Evolutionary conservation across 2,888 invertebrate species (phyloP).

Genomic region (Campaea margaritaria): DNA sequence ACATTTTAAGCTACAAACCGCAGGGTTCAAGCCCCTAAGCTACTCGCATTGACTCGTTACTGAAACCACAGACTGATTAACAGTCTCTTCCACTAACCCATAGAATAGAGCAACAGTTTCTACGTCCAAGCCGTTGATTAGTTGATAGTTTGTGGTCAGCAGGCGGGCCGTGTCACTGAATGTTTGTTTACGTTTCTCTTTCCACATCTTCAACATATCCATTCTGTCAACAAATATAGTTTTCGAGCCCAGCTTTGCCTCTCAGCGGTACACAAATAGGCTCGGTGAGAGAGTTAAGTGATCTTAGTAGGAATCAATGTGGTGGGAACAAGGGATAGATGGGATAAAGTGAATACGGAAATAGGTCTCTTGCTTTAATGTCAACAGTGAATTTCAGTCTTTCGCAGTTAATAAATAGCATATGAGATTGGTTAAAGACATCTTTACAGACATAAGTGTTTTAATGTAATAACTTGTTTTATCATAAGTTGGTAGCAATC

Average conservation of each 20-base stretch:
- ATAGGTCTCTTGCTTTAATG: not conserved
- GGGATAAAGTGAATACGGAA: not conserved
- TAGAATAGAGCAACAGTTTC: not conserved
- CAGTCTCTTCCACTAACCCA: constrained; percentile 1
- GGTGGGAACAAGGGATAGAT: not conserved
- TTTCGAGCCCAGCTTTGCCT: constrained; percentile 23
- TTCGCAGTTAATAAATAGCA: too few species aligned
- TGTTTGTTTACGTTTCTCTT: constrained; percentile 62
- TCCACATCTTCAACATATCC: constrained; percentile 61
- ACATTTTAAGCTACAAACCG: constrained; percentile 30
- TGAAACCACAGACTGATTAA: constrained; percentile 12
- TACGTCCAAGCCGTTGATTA: constrained; percentile 1
- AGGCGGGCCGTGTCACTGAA: constrained; percentile 54
- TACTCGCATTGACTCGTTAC: constrained; percentile 13
- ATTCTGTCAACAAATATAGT: constrained; percentile 66
- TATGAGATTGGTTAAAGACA: too few species aligned
- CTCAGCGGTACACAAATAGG: constrained; percentile 37
- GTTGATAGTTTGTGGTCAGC: constrained; percentile 45
- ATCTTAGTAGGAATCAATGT: constrained; percentile 37
- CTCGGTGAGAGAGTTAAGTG: constrained; percentile 33
- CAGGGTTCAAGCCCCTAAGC: constrained; percentile 26
- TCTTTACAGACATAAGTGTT: too few species aligned
- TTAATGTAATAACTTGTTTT: too few species aligned
- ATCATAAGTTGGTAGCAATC: not conserved
- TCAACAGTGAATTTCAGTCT: not conserved